A percentile compares a stretch with the other conserved stretches of the same genome.
phyloP scores from a whole-genome alignment of 2,113 vertebrate genomes.

The Odontesthes bonariensis region DNA sequence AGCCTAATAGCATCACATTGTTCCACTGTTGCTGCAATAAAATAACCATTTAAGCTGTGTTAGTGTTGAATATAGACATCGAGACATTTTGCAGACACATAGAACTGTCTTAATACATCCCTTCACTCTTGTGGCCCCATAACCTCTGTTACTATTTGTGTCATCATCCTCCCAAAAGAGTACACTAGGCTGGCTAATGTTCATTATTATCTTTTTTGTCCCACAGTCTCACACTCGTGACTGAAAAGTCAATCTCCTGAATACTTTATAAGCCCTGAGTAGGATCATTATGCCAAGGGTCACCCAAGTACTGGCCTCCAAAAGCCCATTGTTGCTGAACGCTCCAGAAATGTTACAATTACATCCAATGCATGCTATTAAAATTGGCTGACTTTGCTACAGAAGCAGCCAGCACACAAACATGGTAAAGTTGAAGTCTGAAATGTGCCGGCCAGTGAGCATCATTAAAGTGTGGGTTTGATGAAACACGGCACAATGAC shows the following conservation, averaged over 20 bases:
- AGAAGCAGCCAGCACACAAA: constrained; percentile 40
- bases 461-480: constrained; percentile 52
- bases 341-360: constrained; percentile 47
- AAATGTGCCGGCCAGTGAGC: constrained; percentile 43
- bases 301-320: constrained; percentile 45
- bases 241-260: constrained; percentile 63
- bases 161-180: constrained; percentile 61
- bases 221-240: constrained; percentile 42
- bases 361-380: constrained; percentile 31
- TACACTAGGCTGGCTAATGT: constrained; percentile 43
- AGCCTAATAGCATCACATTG: constrained; percentile 48
- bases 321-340: constrained; percentile 32
- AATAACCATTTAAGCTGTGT: constrained; percentile 37
- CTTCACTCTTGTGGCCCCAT: constrained; percentile 32
- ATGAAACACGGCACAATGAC: constrained; percentile 59
- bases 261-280: constrained; percentile 61
- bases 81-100: constrained; percentile 42
- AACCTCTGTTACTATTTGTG: constrained; percentile 59
- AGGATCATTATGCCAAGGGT: constrained; percentile 62
- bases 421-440: constrained; percentile 39
- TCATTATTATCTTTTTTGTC: constrained; percentile 61
- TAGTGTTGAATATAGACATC: constrained; percentile 30
- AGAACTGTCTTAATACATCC: constrained; percentile 37
- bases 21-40: constrained; percentile 45
- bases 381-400: constrained; percentile 32